Base-by-base conservation (phyloP, 2,888 invertebrate genomes). In the Philopedon plagiatum region DNA sequence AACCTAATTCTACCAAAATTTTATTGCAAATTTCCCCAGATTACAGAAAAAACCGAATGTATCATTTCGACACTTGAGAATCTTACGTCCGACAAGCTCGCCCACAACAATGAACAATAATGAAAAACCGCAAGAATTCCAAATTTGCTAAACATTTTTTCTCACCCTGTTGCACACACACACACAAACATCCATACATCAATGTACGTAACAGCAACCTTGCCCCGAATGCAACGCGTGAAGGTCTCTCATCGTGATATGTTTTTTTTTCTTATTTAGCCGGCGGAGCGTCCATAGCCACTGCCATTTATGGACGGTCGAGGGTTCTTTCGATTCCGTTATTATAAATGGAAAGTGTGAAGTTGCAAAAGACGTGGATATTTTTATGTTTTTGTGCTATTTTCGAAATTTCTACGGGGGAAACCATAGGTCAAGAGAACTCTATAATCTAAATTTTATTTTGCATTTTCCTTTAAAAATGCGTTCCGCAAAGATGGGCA, bases 151-250 rank as follows among this genome's bases (percentile, higher is more conserved):
- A 57, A 56, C 39, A 37, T 29, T 56, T 13, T n/a, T 41, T 58
- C 54, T 49, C 58, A 58, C 66, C 66, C 66, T 66, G 41, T 66
- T 58, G 54, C 54, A 61, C 46, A 56, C 37, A 39, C 2, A 41
- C 54, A 61, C 46, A 56, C 37, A 39, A 1, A 41, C 13, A 57
- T 65, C 29, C n/a, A 66, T 37, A 44, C 58, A 51, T 61, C 34
- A 51, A 56, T 63, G 54, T 69, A 63, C 46, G 39, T 41, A 69
- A 57, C 21, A 41, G 18, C 49, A 49, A 60, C 76, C 76, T 76
- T 76, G 76, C 69, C 75, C 76, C 70, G 72, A 75, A 76, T 75
- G 73, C 44, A 54, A 51, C 41, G 57, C 29, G 54, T 18, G 73
- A 73, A 72, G 73, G 73, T 73, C 49, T 60, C 46, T 32, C 32